Conservation (phyloP, 2,888 invertebrate species). For the Horisme vitalbata region DNA sequence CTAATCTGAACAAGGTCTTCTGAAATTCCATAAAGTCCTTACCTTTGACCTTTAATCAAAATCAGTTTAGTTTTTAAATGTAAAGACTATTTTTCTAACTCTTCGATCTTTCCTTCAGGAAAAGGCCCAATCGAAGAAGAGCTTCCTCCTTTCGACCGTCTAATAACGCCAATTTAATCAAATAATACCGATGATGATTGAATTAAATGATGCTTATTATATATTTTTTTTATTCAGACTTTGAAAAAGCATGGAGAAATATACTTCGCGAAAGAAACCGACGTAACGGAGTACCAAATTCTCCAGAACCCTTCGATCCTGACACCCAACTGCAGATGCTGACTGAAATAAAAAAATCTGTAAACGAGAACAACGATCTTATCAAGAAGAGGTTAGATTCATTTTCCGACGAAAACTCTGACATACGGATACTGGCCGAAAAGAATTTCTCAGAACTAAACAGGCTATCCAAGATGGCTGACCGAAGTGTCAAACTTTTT, state of each 20-base stretch:
- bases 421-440: conserved; percentile 67
- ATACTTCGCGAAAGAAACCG: conserved; percentile 85
- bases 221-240: too few relatives aligned
- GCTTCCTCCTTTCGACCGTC: too few relatives aligned
- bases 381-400: conserved; percentile 69
- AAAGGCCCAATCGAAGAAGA: too few relatives aligned
- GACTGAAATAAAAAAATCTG: conserved; percentile 70
- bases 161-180: too few relatives aligned
- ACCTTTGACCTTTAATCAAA: too few relatives aligned
- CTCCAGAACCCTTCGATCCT: conserved; percentile 45
- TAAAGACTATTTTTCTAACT: too few relatives aligned
- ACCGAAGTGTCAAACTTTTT: conserved; percentile 68
- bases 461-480: conserved; percentile 74
- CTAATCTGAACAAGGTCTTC: too few relatives aligned
- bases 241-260: conserved; percentile 85
- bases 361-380: conserved; percentile 72
- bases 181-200: not conserved
- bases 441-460: conserved; percentile 75
- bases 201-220: too few relatives aligned
- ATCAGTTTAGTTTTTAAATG: too few relatives aligned
- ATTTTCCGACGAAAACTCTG: conserved; percentile 39
- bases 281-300: conserved; percentile 67
- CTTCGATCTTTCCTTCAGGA: too few relatives aligned
- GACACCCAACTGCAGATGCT: conserved; percentile 66
- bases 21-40: too few relatives aligned